Base-by-base conservation (phyloP, 2,113 vertebrate species). In the Plecturocebus donacophilus region DNA sequence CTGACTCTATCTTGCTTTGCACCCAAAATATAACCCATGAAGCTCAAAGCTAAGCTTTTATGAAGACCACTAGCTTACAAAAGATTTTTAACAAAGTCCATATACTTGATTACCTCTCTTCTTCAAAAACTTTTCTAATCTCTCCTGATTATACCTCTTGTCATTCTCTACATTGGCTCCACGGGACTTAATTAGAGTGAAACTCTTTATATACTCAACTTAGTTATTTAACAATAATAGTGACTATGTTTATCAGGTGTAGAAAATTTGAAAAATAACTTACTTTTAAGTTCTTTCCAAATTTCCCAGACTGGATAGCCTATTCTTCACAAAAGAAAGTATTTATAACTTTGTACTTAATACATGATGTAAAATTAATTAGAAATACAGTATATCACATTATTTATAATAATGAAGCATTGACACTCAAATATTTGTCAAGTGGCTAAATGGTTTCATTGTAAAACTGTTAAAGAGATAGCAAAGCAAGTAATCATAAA, bases 311-410 rank as follows among this genome's bases (percentile, higher is more conserved):
- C 32, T 25, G 5, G 66, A 45, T 58, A 68, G 7, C 6, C 90
- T 82, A 56, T 80, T 93, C 35, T 91, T 97, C 54, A 94, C 9
- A 83, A 11, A 77, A 32, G n/a, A 93, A 96, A 95, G 42, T 75
- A 70, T 66, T 77, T 87, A 79, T 30, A 91, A 52, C 4, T 85
- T 77, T 68, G 16, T 76, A 84, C 47, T 64, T 93, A 90, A 56
- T 42, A 52, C 61, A 54, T 42, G 76, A 93, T 40, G 73, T 27
- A 89, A 94, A 88, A 88, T 91, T n/a, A 76, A 68, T 68, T 83
- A 58, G 71, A 84, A 95, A 83, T 75, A 66, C 35, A 47, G 93
- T 49, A 92, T 38, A 66, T 12, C 45, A 68, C 35, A 86, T 93
- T 84, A 71, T 87, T 84, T 91, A 80, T 52, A 87, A 54, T 32